These are phyloP conservation scores for Aphodius granarius DNA, from an alignment of 2,888 invertebrate species.

Conservation along the genomic window DNA sequence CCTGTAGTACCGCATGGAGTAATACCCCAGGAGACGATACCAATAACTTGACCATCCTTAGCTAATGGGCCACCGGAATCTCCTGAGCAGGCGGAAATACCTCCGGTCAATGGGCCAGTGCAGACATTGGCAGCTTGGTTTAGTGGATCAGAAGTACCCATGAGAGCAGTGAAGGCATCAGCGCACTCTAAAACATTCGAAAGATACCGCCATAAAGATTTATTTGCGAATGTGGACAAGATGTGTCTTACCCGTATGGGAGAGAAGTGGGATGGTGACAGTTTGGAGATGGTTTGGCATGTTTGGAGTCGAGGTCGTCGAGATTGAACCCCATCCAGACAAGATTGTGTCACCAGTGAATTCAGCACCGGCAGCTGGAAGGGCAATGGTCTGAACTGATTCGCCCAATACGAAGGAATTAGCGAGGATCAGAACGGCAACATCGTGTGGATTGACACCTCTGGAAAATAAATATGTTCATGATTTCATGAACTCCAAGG, in stretches of 20 bases:
- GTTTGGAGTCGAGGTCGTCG: constrained; percentile 21
- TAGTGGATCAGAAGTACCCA: constrained; percentile 51
- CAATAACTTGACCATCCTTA: constrained; percentile 47
- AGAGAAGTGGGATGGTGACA: constrained; percentile 26
- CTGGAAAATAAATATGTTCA: constrained; percentile 19
- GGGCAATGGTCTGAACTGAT: constrained; percentile 45
- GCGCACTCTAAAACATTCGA: constrained; percentile 50
- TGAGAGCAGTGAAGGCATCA: constrained; percentile 47
- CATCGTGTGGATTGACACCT: constrained; percentile 53
- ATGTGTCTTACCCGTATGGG: neutral
- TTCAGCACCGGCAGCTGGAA: constrained; percentile 42
- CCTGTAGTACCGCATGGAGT: constrained; percentile 57
- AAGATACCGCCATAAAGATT: neutral
- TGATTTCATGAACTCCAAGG: neutral
- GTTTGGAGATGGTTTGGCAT: constrained; percentile 46
- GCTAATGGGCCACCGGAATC: constrained; percentile 61
- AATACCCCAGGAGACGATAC: constrained; percentile 60
- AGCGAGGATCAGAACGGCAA: constrained; percentile 55
- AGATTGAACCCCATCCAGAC: constrained; percentile 54
- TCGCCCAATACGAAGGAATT: constrained; percentile 43
- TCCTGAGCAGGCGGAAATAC: constrained; percentile 55
- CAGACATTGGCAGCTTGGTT: constrained; percentile 54
- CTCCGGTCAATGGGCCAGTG: constrained; percentile 44
- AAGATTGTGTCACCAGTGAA: constrained; percentile 46
- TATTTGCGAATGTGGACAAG: constrained; percentile 24